A percentile compares a stretch with the other conserved stretches of the same genome.
phyloP scores from a whole-genome alignment of 1,140 invertebrate species.

The Drosophila parvula region DNA sequence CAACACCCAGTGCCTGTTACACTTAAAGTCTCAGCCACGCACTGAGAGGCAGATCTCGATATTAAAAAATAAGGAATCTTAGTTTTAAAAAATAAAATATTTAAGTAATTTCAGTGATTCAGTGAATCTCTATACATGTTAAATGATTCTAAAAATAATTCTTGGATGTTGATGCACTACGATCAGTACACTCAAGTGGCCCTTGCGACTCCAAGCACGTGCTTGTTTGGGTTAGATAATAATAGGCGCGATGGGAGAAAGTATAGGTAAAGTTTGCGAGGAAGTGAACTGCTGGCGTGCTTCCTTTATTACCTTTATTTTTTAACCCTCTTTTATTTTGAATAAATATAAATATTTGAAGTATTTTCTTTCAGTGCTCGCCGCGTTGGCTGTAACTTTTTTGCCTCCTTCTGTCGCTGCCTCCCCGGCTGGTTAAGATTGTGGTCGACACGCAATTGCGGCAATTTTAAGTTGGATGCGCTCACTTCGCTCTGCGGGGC shows the following conservation, averaged over 20 bases:
- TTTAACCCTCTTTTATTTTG: too few species aligned
- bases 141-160: too few species aligned
- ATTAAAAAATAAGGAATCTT: neutral
- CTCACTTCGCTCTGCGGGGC: conserved; percentile 38
- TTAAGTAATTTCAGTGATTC: neutral
- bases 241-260: too few species aligned
- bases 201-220: too few species aligned
- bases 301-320: too few species aligned
- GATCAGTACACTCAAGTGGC: too few species aligned
- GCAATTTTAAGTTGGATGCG: conserved; percentile 76
- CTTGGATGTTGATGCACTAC: too few species aligned
- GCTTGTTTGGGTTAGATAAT: too few species aligned
- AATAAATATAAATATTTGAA: neutral
- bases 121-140: too few species aligned
- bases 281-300: too few species aligned
- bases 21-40: neutral
- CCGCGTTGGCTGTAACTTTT: conserved; percentile 59
- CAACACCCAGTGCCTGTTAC: conserved; percentile 38
- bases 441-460: conserved; percentile 79
- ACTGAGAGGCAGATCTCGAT: neutral
- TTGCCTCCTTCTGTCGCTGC: conserved; percentile 34
- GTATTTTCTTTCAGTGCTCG: neutral
- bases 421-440: conserved; percentile 66
- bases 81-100: too few species aligned
- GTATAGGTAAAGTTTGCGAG: too few species aligned